A percentile compares a stretch with the other conserved stretches of the same genome.
Evolutionary conservation across 2,113 vertebrate genomes (phyloP).

Genomic region (Forbesichthys papilliferus): DNA sequence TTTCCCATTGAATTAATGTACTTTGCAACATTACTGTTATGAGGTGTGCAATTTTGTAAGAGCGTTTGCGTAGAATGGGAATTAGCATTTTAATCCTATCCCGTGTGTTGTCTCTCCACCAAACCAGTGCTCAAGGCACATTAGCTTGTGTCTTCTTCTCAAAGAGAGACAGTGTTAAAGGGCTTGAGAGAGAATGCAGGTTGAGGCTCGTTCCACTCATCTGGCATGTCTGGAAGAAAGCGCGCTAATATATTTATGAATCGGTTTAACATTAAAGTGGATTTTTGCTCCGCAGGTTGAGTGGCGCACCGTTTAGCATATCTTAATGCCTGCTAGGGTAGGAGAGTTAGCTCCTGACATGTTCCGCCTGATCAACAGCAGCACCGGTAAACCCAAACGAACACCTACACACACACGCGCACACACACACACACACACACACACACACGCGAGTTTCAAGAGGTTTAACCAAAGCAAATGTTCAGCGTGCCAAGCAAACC

Average conservation of each 20-base stretch:
- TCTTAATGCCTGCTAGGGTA: constrained; percentile 21
- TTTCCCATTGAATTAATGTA: not conserved
- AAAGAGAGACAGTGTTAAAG: constrained; percentile 6
- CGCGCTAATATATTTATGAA: constrained; percentile 49
- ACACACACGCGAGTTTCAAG: constrained; percentile 6
- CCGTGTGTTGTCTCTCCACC: not conserved
- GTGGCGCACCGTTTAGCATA: constrained; percentile 33
- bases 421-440: not conserved
- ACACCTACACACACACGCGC: constrained; percentile 1
- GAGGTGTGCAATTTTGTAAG: constrained; percentile 15
- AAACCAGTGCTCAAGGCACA: too few species aligned
- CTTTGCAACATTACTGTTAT: constrained; percentile 28
- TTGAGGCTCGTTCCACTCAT: constrained; percentile 1
- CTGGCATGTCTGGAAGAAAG: constrained; percentile 28
- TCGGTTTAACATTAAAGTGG: constrained; percentile 53
- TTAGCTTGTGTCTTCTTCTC: not conserved
- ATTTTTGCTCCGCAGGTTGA: constrained; percentile 21
- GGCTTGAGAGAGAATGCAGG: not conserved
- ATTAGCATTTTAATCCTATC: constrained; percentile 13
- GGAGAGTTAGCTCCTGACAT: not conserved
- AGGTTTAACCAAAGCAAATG: constrained; percentile 33
- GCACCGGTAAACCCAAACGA: constrained; percentile 19
- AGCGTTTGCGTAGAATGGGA: constrained; percentile 33
- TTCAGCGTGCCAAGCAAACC: not conserved
- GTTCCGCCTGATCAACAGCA: not conserved